Evolutionary conservation across 2,888 invertebrate genomes (phyloP).

Genomic region (Lycophotia porphyrea): DNA sequence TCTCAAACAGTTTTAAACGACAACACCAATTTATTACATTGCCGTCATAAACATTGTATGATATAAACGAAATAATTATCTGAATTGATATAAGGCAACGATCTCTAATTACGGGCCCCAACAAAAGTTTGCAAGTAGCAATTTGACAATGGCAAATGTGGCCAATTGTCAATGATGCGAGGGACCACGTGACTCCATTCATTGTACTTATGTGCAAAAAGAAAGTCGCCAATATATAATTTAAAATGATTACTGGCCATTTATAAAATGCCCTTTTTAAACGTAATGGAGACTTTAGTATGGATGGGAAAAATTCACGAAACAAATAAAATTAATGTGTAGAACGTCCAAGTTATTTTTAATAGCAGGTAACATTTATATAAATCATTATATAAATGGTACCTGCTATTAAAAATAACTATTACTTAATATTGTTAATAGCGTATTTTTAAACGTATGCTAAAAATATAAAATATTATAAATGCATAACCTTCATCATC

Average conservation of each 20-base stretch:
- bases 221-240: conserved; percentile 71
- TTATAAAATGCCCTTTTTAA: conserved; percentile 73
- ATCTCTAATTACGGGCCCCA: conserved; percentile 71
- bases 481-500: too few relatives aligned
- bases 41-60: conserved; percentile 45
- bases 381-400: conserved; percentile 20
- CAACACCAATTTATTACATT: conserved; percentile 27
- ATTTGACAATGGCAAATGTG: conserved; percentile 77
- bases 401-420: background rate
- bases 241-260: conserved; percentile 78
- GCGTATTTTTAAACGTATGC: background rate
- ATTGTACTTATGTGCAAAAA: conserved; percentile 69
- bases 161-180: conserved; percentile 71
- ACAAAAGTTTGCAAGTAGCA: conserved; percentile 74
- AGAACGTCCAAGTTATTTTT: background rate
- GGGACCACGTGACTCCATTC: conserved; percentile 76
- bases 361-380: too few relatives aligned
- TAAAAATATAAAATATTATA: conserved; percentile 8
- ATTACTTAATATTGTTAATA: background rate
- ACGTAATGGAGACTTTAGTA: conserved; percentile 62
- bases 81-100: conserved; percentile 67
- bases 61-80: conserved; percentile 66
- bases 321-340: conserved; percentile 38
- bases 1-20: conserved; percentile 27
- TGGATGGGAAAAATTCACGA: conserved; percentile 28